Evolutionary conservation across 2,888 invertebrate genomes (phyloP).

Genomic region (Hipparchia semele): DNA sequence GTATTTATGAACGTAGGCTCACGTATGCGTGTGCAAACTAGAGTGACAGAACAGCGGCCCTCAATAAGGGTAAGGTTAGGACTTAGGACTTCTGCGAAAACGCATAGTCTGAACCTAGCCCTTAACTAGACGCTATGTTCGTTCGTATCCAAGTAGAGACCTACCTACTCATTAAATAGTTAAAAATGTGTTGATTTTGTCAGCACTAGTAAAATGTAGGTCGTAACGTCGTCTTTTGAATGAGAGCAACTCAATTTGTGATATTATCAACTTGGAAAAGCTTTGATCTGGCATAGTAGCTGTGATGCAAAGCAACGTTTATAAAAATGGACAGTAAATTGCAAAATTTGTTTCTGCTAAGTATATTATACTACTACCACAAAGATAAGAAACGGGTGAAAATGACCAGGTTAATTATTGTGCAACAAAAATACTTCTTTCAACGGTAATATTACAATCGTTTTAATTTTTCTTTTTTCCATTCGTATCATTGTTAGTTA

Average conservation of each 20-base stretch:
- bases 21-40: not conserved
- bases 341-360: not conserved
- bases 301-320: not conserved
- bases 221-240: conserved; percentile 4
- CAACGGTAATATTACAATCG: not conserved
- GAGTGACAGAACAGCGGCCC: no score
- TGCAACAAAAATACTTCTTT: not conserved
- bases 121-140: no score
- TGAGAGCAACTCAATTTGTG: conserved; percentile 15
- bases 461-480: not conserved
- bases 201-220: conserved; percentile 6
- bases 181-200: conserved; percentile 2
- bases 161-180: not conserved
- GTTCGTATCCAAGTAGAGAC: no score
- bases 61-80: no score
- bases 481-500: conserved; percentile 17
- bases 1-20: no score
- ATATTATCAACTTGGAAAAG: conserved; percentile 16
- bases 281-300: conserved; percentile 14
- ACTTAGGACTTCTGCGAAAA: no score
- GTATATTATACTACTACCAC: not conserved
- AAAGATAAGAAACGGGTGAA: not conserved
- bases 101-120: no score
- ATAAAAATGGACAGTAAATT: not conserved
- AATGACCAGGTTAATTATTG: not conserved